Base-by-base conservation (phyloP, 2,797 vertebrate species). In the Trachops cirrhosus region DNA sequence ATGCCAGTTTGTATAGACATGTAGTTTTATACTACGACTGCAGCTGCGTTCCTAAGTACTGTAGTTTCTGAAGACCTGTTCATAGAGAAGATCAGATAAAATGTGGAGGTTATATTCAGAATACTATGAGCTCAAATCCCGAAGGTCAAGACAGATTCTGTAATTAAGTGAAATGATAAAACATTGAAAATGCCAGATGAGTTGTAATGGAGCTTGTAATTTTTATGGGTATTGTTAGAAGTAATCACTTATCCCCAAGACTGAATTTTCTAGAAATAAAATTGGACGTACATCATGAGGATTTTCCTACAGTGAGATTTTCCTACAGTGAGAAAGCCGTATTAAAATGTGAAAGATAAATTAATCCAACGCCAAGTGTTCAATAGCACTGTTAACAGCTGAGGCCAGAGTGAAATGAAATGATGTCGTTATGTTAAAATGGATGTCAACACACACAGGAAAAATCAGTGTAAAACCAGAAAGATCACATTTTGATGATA, bases 371-470 rank as follows among this genome's bases (percentile, higher is more conserved):
- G 89, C 75, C 75, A 70, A 97, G 93, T 94, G 96, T 94, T 97
- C 96, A 96, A 96, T 97, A 96, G 94, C 75, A 94, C 93, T 48
- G 93, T 94, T 96, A 96, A 96, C 96, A 97, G 97, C 97, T 92
- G 96, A 88, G 95, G 75, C 96, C 97, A 95, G 96, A 96, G 93
- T 85, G 96, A 96, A 96, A 97, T 97, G 96, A 96, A 97, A 97
- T 94, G 97, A 96, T 97, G 96, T 95, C 96, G 96, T 97, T 97
- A 97, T 89, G 96, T 95, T 96, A 96, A 97, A 97, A 97, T 93
- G 91, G 95, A 97, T 97, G 96, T 97, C 96, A 96, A 82, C 94
- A 94, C 89, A 96, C 67, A 78, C 6, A 91, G 96, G 95, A 95
- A 94, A 96, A 97, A 95, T 95, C 94, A 96, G 96, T 82, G 94